Base-by-base conservation (phyloP, 2,113 vertebrate genomes). In the Notothenia rossii region DNA sequence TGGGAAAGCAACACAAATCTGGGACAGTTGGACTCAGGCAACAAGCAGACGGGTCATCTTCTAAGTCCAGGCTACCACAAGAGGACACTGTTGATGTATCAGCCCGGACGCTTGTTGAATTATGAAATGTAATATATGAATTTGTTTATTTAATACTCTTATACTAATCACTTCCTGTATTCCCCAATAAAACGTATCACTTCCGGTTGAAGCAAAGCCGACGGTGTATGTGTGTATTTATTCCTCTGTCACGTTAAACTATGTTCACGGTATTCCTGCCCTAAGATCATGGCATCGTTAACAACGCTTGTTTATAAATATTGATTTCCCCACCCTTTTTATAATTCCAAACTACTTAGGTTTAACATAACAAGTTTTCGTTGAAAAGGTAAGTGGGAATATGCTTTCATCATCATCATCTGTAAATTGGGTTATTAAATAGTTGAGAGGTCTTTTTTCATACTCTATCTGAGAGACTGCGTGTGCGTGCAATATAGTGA, bases 11-110 rank as follows among this genome's bases (percentile, higher is more conserved):
- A 84, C 76, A 84, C 59, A 87, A 89, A 90, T 85, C 75, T 88
- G 87, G 81, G 86, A 89, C 84, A 89, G 79, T 88, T 89, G 86
- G 87, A 82, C 79, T 73, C 25, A 22, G 68, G 74, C 81, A 56
- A 75, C 58, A 79, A 82, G 66, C 81, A 83, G 54, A 83, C 64
- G 1, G 70, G 62, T 25, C 50, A 45, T 61, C 65, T 75, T 83
- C 55, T 80, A 53, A 83, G 77, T 60, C 53, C 59, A 36, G 76
- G 65, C 82, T 82, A 83, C 90, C 91, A 87, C 83, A 79, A 93
- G 91, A 92, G 88, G 87, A 90, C 92, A 91, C 83, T 93, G 91
- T 93, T 92, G 92, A 91, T 82, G 65, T 88, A 70, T 68, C 51
- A 63, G 68, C 77, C 40, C 46, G 10, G 4, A 76, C 36, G 55